Evolutionary conservation across 1,140 invertebrate genomes (phyloP), one percentile per base, ranked within the genome.

Genomic region (Cataglyphis hispanica): DNA sequence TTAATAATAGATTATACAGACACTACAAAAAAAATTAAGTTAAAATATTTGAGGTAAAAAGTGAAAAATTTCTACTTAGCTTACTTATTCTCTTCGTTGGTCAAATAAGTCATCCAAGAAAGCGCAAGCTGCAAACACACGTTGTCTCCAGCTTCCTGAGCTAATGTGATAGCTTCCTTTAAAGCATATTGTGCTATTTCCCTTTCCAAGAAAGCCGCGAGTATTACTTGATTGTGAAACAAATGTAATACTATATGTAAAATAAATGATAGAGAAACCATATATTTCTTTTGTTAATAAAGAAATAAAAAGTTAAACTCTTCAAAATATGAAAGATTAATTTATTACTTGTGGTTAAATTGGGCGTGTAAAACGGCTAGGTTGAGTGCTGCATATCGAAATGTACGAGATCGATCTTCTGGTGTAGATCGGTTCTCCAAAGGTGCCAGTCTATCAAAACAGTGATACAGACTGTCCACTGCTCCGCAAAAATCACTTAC

Each of bases 301-400:
- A 34, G 2, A 64, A 22, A 61, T 31, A 46, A 70, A 46, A 70
- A 70, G 11, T 63, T 34, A 50, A 11, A 13, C 11, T 50, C 34
- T 50, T 19, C 16, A 50, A 50, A 6, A 53, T 64, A 58, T 64
- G 84, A 13, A 80, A 19, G 75, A 95, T 40, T 19, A 53, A 31
- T 60, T 31, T 8, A 95, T 95, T 95, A 98, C 97, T 97, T 98
- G 89, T 98, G 98, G 13, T 97, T 97, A 95, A 99, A 98, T 88
- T 97, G 96, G 60, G 97, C 97, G 94, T 98, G 98, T 84, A 99
- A 95, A 37, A 98, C 97, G 2, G 98, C 98, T 83, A 99, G 95
- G 95, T 99, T 99, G 0, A 99, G 95, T 40, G 98, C 98, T 16
- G 98, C 98, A 95, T 98, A 99, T 91, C 98, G 96, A 91, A 97